A percentile compares a stretch with the other conserved stretches of the same genome.
Evolutionary conservation across 92 coral and sea anemone genomes (phyloP).

Genomic region (Desmophyllum pertusum): DNA sequence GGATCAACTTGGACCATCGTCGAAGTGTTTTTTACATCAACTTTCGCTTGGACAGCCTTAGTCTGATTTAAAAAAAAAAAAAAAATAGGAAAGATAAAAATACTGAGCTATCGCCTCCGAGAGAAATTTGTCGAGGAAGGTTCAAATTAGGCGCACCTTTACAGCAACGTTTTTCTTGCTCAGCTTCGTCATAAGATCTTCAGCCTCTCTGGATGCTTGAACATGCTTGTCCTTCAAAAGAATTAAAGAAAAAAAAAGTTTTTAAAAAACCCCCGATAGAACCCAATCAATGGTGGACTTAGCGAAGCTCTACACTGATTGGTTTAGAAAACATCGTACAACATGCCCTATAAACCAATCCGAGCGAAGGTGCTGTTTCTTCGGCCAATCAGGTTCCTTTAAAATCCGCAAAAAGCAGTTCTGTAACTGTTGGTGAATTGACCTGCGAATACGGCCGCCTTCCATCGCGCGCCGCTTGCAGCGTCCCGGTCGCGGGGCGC

Average conservation of each 20-base stretch:
- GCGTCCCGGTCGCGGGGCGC: too few relatives aligned
- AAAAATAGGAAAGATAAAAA: neutral
- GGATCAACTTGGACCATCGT: conserved; percentile 28
- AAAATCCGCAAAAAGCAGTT: too few relatives aligned
- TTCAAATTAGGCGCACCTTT: conserved; percentile 21
- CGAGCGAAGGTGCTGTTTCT: neutral
- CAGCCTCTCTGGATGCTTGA: conserved; percentile 29
- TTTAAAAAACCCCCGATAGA: neutral
- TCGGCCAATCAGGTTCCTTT: neutral
- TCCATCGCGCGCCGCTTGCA: too few relatives aligned
- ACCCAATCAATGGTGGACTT: neutral
- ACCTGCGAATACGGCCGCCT: too few relatives aligned
- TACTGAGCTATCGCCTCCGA: neutral
- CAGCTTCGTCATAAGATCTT: conserved; percentile 42
- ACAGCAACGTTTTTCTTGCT: conserved; percentile 31
- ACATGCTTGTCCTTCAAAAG: conserved; percentile 36
- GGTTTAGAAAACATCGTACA: neutral
- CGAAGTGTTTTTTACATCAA: conserved; percentile 9
- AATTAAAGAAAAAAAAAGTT: neutral
- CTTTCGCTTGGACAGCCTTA: conserved; percentile 34
- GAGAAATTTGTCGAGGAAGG: neutral
- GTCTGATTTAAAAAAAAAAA: neutral
- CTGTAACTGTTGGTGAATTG: too few relatives aligned
- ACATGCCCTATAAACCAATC: neutral
- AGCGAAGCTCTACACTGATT: neutral